Percentiles rank a stretch among this genome's conserved stretches.
phyloP scores from a whole-genome alignment of 2,888 invertebrate genomes.

The Epinotia brunnichana region DNA sequence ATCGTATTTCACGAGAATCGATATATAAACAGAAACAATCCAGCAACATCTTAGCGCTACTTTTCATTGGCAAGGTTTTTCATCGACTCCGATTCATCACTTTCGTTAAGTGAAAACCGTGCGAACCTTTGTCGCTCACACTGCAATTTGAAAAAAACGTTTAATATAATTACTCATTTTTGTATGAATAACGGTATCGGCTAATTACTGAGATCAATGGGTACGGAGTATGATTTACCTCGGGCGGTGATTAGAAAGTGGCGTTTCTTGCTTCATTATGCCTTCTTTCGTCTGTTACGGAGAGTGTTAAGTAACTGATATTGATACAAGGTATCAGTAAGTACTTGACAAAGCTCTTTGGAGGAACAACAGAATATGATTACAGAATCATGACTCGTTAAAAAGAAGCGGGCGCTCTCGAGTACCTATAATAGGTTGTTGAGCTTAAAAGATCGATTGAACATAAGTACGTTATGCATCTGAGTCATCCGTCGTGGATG shows the following conservation, averaged over 20 bases:
- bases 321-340: conserved; percentile 21
- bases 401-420: conserved; percentile 11
- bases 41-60: conserved; percentile 39
- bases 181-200: conserved; percentile 44
- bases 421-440: neutral
- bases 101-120: conserved; percentile 70
- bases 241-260: conserved; percentile 49
- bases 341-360: conserved; percentile 33
- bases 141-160: conserved; percentile 51
- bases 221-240: conserved; percentile 45
- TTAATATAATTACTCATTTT: conserved; percentile 52
- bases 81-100: conserved; percentile 54
- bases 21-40: neutral
- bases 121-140: conserved; percentile 56
- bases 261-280: conserved; percentile 39
- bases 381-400: conserved; percentile 26
- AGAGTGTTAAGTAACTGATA: conserved; percentile 41
- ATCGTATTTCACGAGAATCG: too few relatives aligned
- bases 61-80: conserved; percentile 51
- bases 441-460: conserved; percentile 3
- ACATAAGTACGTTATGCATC: conserved; percentile 1
- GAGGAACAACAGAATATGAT: conserved; percentile 19
- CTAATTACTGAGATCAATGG: conserved; percentile 46
- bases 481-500: neutral
- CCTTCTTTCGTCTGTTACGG: conserved; percentile 34